phyloP scores from a whole-genome alignment of 2,113 vertebrate genomes.

The Takifugu bimaculatus region DNA sequence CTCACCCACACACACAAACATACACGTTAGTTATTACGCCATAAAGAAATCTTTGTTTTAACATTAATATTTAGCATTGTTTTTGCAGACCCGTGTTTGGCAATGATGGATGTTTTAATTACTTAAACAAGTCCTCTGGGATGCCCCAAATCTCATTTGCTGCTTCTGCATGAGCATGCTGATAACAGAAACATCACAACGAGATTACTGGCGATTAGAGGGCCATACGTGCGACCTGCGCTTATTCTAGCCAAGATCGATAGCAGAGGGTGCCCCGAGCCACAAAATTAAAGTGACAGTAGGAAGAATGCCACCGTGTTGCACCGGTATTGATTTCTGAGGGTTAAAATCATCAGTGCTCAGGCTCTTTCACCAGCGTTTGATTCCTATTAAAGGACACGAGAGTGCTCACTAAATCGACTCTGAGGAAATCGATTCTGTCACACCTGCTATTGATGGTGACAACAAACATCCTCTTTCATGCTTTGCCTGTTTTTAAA shows the following conservation, averaged over 20 bases:
- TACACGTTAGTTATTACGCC: no score
- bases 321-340: conserved; percentile 35
- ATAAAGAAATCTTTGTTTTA: no score
- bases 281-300: conserved; percentile 17
- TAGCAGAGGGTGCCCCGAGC: conserved; percentile 10
- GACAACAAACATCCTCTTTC: no score
- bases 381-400: conserved; percentile 12
- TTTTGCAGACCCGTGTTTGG: no score
- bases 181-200: conserved; percentile 2
- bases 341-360: conserved; percentile 16
- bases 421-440: background rate
- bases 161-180: background rate
- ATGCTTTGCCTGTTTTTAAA: no score
- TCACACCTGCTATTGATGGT: no score
- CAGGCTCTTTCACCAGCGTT: background rate
- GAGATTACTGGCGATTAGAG: conserved; percentile 4
- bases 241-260: conserved; percentile 20
- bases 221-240: background rate
- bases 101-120: no score
- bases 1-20: no score
- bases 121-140: no score
- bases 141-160: no score
- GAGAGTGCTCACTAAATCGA: conserved; percentile 7
- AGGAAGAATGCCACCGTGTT: conserved; percentile 7
- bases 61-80: no score